These are phyloP conservation scores for Dicyrtomina minuta DNA, from an alignment of 2,888 invertebrate genomes.

Conservation along the genomic window DNA sequence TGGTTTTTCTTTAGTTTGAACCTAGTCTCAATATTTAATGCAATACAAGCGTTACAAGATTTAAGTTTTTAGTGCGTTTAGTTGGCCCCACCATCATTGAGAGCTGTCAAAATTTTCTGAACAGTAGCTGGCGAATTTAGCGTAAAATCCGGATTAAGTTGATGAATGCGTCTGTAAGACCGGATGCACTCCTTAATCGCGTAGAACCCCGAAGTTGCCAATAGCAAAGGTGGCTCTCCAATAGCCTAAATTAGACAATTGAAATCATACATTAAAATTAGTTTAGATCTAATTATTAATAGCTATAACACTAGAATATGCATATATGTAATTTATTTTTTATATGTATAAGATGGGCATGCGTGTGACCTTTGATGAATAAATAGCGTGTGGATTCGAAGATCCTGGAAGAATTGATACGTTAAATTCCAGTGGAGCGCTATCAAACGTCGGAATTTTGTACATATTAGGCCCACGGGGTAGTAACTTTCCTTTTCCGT, in stretches of 20 bases:
- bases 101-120: slow-evolving; percentile 71
- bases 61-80: too few relatives aligned
- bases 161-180: slow-evolving; percentile 73
- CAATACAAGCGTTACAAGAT: too few relatives aligned
- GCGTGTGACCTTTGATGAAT: slow-evolving; percentile 81
- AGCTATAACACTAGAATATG: too few relatives aligned
- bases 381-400: slow-evolving; percentile 85
- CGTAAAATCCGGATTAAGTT: slow-evolving; percentile 62
- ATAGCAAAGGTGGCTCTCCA: slow-evolving; percentile 91
- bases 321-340: too few relatives aligned
- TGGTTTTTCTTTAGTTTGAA: too few relatives aligned
- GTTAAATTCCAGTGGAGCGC: slow-evolving; percentile 88
- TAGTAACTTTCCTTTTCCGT: slow-evolving; percentile 75
- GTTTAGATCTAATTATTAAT: background rate
- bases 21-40: too few relatives aligned
- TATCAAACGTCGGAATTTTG: slow-evolving; percentile 88
- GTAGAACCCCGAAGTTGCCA: slow-evolving; percentile 83
- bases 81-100: background rate
- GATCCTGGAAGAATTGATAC: slow-evolving; percentile 85
- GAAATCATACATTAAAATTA: background rate
- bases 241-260: slow-evolving; percentile 68
- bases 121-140: slow-evolving; percentile 85
- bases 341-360: background rate
- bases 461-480: slow-evolving; percentile 91
- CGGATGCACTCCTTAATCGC: slow-evolving; percentile 85